Percentiles rank a stretch among this genome's conserved stretches.
phyloP scores from a whole-genome alignment of 2,113 vertebrate species.

The Cnemophilus loriae region DNA sequence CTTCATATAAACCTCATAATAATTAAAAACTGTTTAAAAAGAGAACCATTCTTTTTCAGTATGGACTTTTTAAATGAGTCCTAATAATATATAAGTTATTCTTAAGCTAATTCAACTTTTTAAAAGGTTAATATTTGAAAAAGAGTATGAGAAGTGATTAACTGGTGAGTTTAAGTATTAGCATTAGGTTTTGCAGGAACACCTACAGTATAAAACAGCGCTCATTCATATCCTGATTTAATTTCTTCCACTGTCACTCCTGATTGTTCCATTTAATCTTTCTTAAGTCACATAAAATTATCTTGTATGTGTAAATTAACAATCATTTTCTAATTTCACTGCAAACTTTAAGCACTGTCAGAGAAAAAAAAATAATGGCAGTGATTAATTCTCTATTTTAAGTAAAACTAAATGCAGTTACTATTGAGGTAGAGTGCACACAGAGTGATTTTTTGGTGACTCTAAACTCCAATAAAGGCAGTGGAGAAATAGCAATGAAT shows the following conservation, averaged over 20 bases:
- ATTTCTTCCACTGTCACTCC: slow-evolving; percentile 69
- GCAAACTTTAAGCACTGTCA: slow-evolving; percentile 35
- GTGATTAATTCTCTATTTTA: slow-evolving; percentile 48
- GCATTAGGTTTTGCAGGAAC: slow-evolving; percentile 60
- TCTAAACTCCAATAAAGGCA: background rate
- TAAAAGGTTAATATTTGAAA: slow-evolving; percentile 66
- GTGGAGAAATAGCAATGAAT: slow-evolving; percentile 30
- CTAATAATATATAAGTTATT: slow-evolving; percentile 57
- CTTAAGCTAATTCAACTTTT: slow-evolving; percentile 54
- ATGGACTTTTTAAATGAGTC: slow-evolving; percentile 51
- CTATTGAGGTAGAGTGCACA: background rate
- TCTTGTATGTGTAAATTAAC: slow-evolving; percentile 67
- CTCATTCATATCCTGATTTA: slow-evolving; percentile 77
- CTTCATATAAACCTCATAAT: slow-evolving; percentile 67
- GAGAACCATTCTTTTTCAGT: slow-evolving; percentile 50
- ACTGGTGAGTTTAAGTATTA: slow-evolving; percentile 65
- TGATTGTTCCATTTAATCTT: slow-evolving; percentile 70
- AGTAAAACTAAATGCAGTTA: slow-evolving; percentile 38
- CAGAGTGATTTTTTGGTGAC: background rate
- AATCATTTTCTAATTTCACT: slow-evolving; percentile 55
- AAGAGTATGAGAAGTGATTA: slow-evolving; percentile 64
- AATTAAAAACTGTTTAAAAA: slow-evolving; percentile 71
- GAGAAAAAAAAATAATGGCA: background rate
- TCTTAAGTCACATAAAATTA: slow-evolving; percentile 63
- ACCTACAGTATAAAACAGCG: slow-evolving; percentile 60